Evolutionary conservation across 2,797 vertebrate species (phyloP).

Genomic region (Streptopelia turtur): DNA sequence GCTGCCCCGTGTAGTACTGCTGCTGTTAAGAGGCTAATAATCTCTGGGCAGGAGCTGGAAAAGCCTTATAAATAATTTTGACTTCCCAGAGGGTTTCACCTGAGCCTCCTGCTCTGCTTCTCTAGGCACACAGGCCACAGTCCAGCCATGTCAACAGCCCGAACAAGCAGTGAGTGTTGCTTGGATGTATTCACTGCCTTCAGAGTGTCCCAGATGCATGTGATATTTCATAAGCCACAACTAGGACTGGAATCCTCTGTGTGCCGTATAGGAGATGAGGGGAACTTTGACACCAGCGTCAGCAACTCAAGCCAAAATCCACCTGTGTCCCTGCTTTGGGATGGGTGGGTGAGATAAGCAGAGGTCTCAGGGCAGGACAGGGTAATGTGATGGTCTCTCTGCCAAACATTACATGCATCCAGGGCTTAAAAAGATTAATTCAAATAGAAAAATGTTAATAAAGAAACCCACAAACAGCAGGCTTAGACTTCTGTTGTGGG

Average conservation of each 20-base stretch:
- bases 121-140: not conserved
- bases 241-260: not conserved
- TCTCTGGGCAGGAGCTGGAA: not conserved
- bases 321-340: not conserved
- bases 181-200: not conserved
- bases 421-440: not conserved
- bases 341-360: not conserved
- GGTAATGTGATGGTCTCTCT: not conserved
- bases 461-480: not conserved
- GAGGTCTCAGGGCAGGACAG: not conserved
- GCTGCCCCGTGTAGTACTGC: not conserved
- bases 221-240: not conserved
- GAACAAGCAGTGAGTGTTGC: not conserved
- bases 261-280: not conserved
- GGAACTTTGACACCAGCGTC: accelerated
- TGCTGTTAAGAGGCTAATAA: constrained; percentile 1
- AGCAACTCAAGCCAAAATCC: not conserved
- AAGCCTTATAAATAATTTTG: not conserved
- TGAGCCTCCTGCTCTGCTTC: not conserved
- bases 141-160: not conserved
- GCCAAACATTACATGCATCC: not conserved
- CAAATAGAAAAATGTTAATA: not conserved
- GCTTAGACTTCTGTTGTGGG: not conserved
- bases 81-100: not conserved
- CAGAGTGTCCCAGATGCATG: not conserved